A percentile compares a stretch with the other conserved stretches of the same genome.
These are phyloP conservation scores for Philaethria dido DNA, from an alignment of 2,888 invertebrate species.

Conservation along the genomic window DNA sequence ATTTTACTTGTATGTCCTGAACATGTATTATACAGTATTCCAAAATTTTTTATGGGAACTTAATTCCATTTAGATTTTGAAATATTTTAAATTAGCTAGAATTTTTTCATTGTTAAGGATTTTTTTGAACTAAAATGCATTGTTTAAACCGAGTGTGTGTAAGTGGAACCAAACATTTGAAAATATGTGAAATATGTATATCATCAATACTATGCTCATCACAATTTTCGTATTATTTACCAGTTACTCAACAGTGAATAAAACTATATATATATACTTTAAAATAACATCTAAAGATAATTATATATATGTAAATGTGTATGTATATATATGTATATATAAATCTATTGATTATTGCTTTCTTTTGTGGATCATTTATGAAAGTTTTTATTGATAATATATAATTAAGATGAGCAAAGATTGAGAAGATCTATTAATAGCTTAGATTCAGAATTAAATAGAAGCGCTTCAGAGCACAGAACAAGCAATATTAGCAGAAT, in stretches of 20 bases:
- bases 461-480: slow-evolving; percentile 66
- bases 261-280: slow-evolving; percentile 45
- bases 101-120: slow-evolving; percentile 4
- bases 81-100: slow-evolving; percentile 43
- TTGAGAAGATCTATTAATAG: slow-evolving; percentile 50
- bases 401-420: slow-evolving; percentile 76
- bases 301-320: slow-evolving; percentile 40
- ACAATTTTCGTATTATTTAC: slow-evolving; percentile 53
- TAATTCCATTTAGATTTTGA: slow-evolving; percentile 79
- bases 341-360: slow-evolving; percentile 47
- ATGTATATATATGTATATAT: slow-evolving; percentile 33
- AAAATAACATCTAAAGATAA: slow-evolving; percentile 45
- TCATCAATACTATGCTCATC: slow-evolving; percentile 73
- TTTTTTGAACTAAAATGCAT: neutral
- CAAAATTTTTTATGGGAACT: slow-evolving; percentile 71
- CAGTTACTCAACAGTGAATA: slow-evolving; percentile 46
- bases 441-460: slow-evolving; percentile 46
- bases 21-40: slow-evolving; percentile 15
- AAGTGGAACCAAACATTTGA: slow-evolving; percentile 74
- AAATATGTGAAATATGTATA: slow-evolving; percentile 79
- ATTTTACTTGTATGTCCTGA: slow-evolving; percentile 14
- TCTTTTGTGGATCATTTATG: slow-evolving; percentile 42
- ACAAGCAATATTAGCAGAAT: slow-evolving; percentile 1
- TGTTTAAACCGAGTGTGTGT: slow-evolving; percentile 43
- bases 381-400: slow-evolving; percentile 40